phyloP scores from a whole-genome alignment of 2,113 vertebrate species.

The Vulpes vulpes region DNA sequence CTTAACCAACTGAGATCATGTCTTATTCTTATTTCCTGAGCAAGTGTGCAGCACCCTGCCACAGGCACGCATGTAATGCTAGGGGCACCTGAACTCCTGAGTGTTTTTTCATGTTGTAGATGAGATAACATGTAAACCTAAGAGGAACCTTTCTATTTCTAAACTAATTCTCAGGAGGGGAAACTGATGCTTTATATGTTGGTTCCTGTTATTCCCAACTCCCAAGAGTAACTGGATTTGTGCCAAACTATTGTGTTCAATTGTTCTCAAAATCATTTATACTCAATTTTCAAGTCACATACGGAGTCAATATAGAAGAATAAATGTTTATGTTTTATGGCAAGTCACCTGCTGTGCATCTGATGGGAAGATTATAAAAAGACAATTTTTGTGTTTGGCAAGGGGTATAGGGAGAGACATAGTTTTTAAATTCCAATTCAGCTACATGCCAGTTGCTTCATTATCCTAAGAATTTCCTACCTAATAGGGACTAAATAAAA shows the following conservation, averaged over 20 bases:
- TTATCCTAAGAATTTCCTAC: neutral
- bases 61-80: neutral
- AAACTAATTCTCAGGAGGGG: neutral
- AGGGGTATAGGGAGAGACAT: neutral
- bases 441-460: neutral
- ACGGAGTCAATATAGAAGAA: neutral
- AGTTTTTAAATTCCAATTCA: neutral
- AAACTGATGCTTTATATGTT: neutral
- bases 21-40: neutral
- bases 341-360: neutral
- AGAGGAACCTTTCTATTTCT: neutral
- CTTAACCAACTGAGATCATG: neutral
- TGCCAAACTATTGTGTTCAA: neutral
- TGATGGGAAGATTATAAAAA: neutral
- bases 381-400: neutral
- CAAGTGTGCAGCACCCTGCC: neutral
- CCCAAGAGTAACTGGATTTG: neutral
- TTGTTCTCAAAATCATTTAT: neutral
- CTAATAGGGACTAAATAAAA: neutral
- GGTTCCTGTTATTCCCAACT: neutral
- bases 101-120: neutral
- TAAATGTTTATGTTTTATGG: slow-evolving; percentile 15
- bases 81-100: neutral
- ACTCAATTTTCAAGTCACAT: neutral
- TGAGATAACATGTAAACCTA: neutral